Base-by-base conservation (phyloP, 1,140 invertebrate species). In the Spodoptera litura region DNA sequence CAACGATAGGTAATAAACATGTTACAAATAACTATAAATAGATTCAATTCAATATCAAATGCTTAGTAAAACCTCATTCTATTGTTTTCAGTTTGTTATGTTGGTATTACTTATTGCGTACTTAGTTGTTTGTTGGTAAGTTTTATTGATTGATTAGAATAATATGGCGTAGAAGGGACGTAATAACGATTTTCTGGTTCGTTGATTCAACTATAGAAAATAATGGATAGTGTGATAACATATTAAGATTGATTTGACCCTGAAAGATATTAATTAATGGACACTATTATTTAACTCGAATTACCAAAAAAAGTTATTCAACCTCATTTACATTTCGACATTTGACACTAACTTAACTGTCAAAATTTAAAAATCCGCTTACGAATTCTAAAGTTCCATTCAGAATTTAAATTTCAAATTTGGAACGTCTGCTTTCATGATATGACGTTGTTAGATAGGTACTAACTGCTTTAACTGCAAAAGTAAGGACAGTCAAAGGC, bases 261-360 rank as follows among this genome's bases (percentile, higher is more conserved):
- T 10, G 9, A 44, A 44, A 44, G 38, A 8, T 10, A 9, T 44
- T 44, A 44, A 44, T 4, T 44, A 44, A 44, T 44, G 9, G 6
- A 0, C 9, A 44, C 38, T 3, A 38, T 10, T 31, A 20, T n/a
- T 4, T 1, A 20, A 4, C 10, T 68, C 25, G 11, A 1, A 15
- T 27, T 4, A 25, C 38, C 1, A 2, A 52, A 2, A 6, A 52
- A 68, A 68, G 4, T 27, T 68, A 52, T 56, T 10, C 38, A 72
- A 72, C 27, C 70, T 38, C 1, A 72, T 72, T 72, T 56, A 15
- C 8, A 56, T 58, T 56, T 35, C 44, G 70, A 72, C 70, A 44
- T 72, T 58, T 72, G 70, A 56, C 70, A 56, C 44, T 58, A 10
- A 49, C 53, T 4, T 20, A 64, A 13, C 70, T 72, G 70, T 72